Base-by-base conservation (phyloP, 2,113 vertebrate genomes). In the Crotalus tigris region DNA sequence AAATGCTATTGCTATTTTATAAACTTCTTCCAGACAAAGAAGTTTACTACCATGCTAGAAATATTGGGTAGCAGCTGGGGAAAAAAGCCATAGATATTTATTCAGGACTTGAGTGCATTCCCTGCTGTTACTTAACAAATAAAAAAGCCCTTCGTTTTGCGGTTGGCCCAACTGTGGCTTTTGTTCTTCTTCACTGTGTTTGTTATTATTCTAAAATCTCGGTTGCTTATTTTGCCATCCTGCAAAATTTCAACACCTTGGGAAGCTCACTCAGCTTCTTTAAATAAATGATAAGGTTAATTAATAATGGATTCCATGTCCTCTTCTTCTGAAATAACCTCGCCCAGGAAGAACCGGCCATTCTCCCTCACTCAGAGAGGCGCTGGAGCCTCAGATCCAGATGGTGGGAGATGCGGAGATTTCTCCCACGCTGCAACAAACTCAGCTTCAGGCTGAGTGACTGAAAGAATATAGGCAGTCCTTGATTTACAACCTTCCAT, bases 241-340 rank as follows among this genome's bases (percentile, higher is more conserved):
- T 0, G n/a, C 91, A 46, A 49, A 75, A 89, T 85, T 89, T 90
- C 85, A 11, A 44, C 12, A 0, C 24, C 0, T 87, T 89, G 0
- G 10, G 0, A 46, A 94, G 96, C 92, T 89, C 33, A 93, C 0
- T 0, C 86, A 46, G 94, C 15, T 75, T 0, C 91, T 49, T 93
- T 96, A 95, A 97, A 96, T 96, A 96, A 96, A 95, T 95, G 29
- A 95, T 93, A 81, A 92, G 91, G 0, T 2, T 46, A 29, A 49
- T 96, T 92, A 96, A 96, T 95, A 95, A 96, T 93, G 93, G 91
- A 96, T 94, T 33, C 93, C 53, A 90, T 54, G 3, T 0, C 90
- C 93, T 89, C n/a, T 49, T 88, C 89, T 53, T 86, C 51, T 0
- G 61, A 6, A 49, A 19, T 29, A n/a, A 24, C 2, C 58, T 55